Conservation (phyloP, 2,888 invertebrate species). For the Yponomeuta sedellus region DNA sequence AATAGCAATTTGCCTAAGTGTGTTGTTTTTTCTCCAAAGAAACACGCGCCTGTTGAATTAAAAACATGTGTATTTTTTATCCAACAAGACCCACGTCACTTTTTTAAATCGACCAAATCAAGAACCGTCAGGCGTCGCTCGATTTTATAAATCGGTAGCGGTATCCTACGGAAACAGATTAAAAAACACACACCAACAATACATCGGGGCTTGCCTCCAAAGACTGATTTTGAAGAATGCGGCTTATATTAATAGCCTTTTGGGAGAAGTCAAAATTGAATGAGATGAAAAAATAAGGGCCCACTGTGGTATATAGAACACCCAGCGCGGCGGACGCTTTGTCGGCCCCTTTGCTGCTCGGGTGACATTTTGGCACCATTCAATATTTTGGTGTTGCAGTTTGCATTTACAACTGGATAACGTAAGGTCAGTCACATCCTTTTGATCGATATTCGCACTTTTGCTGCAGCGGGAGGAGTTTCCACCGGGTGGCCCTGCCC, state of each 20-base stretch:
- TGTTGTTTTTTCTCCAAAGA: conserved; percentile 34
- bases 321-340: conserved; percentile 69
- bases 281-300: conserved; percentile 73
- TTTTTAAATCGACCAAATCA: conserved; percentile 68
- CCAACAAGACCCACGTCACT: conserved; percentile 54
- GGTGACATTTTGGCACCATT: conserved; percentile 76
- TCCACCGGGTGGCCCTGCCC: no score
- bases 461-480: no score
- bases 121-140: conserved; percentile 48
- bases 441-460: conserved; percentile 20
- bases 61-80: conserved; percentile 51
- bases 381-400: conserved; percentile 73
- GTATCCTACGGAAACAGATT: conserved; percentile 75
- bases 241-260: conserved; percentile 76
- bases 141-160: conserved; percentile 73
- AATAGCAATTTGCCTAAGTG: not conserved
- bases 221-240: conserved; percentile 70
- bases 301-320: conserved; percentile 66
- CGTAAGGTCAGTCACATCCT: conserved; percentile 46
- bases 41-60: conserved; percentile 63
- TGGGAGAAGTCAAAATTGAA: conserved; percentile 77
- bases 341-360: conserved; percentile 67
- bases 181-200: conserved; percentile 67
- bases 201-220: conserved; percentile 55
- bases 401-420: conserved; percentile 67